Conservation (phyloP, 2,113 vertebrate species). For the Chauna torquata region DNA sequence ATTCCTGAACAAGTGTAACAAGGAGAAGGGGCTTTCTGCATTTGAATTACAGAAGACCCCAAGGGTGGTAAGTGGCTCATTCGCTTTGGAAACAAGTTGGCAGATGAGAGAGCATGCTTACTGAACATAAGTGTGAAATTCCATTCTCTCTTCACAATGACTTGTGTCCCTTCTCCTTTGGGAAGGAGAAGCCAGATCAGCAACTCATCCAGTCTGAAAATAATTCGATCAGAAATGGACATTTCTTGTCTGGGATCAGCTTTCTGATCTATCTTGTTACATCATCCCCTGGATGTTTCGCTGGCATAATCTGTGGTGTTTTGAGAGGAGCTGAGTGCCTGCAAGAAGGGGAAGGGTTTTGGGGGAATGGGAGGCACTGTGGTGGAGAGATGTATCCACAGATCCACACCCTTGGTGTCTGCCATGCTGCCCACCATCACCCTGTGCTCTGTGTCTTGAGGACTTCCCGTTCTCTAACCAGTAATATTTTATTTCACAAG, state of each 20-base stretch:
- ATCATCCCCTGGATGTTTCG: background rate
- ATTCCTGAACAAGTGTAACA: background rate
- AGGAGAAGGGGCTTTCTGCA: background rate
- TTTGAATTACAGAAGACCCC: background rate
- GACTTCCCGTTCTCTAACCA: background rate
- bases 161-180: background rate
- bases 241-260: background rate
- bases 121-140: background rate
- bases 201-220: background rate
- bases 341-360: background rate
- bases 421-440: background rate
- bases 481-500: background rate
- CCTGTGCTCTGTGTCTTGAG: background rate
- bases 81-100: background rate
- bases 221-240: background rate
- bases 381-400: background rate
- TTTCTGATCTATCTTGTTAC: background rate
- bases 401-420: background rate
- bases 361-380: background rate
- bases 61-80: background rate
- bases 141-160: background rate
- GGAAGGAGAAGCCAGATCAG: background rate
- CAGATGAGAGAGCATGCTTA: background rate
- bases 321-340: background rate
- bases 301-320: background rate